These are phyloP conservation scores for Arizona elegans DNA, from an alignment of 2,113 vertebrate species.

Conservation along the genomic window DNA sequence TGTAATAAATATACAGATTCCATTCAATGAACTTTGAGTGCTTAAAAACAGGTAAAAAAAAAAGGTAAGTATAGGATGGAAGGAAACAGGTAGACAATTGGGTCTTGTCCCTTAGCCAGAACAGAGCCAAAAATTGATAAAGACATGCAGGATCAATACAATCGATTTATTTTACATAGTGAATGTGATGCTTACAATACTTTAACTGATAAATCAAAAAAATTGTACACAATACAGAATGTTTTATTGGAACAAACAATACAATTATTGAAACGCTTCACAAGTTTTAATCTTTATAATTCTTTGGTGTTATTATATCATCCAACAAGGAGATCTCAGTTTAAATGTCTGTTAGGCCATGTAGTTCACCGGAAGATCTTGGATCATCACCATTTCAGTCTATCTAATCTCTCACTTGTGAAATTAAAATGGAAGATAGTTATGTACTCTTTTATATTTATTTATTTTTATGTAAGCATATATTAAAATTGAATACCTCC, in stretches of 20 bases:
- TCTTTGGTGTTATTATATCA: background rate
- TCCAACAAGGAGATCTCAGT: background rate
- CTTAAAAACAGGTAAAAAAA: background rate
- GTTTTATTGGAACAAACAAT: background rate
- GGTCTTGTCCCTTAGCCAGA: background rate
- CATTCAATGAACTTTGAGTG: background rate
- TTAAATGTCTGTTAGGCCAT: background rate
- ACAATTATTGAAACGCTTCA: background rate
- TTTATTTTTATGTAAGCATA: background rate
- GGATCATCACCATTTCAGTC: background rate
- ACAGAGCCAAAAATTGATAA: background rate
- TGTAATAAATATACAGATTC: fast-evolving
- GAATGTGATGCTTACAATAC: background rate
- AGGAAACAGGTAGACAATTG: background rate
- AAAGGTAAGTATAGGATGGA: background rate
- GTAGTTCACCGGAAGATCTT: background rate
- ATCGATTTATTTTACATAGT: background rate
- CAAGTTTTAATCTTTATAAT: background rate
- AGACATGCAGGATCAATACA: background rate
- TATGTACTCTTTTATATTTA: background rate
- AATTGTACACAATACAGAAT: background rate
- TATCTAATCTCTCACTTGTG: background rate
- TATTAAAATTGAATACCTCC: background rate
- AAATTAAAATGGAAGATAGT: background rate
- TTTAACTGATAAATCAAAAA: background rate